Base-by-base conservation (phyloP, 2,113 vertebrate genomes). In the Sapajus apella region DNA sequence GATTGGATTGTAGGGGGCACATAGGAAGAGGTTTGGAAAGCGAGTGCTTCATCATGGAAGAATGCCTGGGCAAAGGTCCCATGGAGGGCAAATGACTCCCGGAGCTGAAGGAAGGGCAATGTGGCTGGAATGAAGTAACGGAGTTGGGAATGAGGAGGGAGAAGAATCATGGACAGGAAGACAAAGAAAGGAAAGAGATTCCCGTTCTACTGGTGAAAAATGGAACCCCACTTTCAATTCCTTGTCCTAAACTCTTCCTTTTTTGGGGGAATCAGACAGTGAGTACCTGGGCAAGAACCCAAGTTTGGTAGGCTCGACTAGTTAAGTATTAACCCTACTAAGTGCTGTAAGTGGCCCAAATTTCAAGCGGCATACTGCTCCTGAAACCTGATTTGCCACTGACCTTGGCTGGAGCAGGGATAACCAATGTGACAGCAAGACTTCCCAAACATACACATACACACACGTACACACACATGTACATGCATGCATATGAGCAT, bases 331-430 rank as follows among this genome's bases (percentile, higher is more conserved):
- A 72, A 56, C 50, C 8, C 6, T 13, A 27, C 18, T 35, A 3
- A 7, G 40, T 47, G 72, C 52, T 16, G 0, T 5, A 1, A 64
- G 40, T 30, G 23, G 12, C 5, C 32, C 27, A 45, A 0, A 20
- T 43, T 56, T 27, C 35, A n/a, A 40, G 85, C 2, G 27, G 14
- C 3, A 11, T 17, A 35, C 40, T 70, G 37, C 23, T 1, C 30
- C 43, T 72, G 18, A 2, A 5, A 12, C 6, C 61, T 6, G 7
- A 30, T 20, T 43, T 80, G 72, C 37, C 23, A 0, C 32, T 73
- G 30, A 27, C 50, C 2, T 18, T 55, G 45, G 52, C 64, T n/a
- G 23, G 13, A n/a, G 50, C 6, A 16, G 64, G 72, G n/a, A 64
- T 16, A 23, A 2, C n/a, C 30, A 32, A 18, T 2, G 14, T 43